phyloP scores from a whole-genome alignment of 2,113 vertebrate species.

The Hypanus sabinus region DNA sequence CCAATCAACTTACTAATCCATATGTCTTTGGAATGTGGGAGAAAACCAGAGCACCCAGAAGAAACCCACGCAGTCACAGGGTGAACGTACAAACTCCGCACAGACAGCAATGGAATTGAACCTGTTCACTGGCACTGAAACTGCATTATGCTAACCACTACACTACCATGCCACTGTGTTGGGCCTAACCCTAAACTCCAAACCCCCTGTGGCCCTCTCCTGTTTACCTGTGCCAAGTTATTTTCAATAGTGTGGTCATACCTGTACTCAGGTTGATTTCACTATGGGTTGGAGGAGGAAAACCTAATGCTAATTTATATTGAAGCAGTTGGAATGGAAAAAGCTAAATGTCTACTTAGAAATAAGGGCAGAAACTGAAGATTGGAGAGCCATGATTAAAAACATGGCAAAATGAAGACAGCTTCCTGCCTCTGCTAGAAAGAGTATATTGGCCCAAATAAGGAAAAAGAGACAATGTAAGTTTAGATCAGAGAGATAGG shows the following conservation, averaged over 20 bases:
- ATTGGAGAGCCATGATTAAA: background rate
- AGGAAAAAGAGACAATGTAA: background rate
- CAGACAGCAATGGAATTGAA: too few relatives aligned
- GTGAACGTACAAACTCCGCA: too few relatives aligned
- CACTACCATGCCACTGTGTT: too few relatives aligned
- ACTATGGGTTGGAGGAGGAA: background rate
- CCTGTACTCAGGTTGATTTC: background rate
- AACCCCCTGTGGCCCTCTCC: too few relatives aligned
- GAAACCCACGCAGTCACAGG: too few relatives aligned
- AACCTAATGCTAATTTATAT: background rate
- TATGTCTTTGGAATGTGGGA: too few relatives aligned
- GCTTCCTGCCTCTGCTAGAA: background rate
- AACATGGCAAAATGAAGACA: background rate
- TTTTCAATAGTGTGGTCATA: background rate
- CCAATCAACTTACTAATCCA: too few relatives aligned
- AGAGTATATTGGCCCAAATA: background rate
- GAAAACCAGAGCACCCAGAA: too few relatives aligned
- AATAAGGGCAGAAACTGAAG: background rate
- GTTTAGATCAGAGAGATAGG: background rate
- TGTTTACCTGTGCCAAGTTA: too few relatives aligned
- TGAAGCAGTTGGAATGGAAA: background rate
- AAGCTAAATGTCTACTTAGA: background rate
- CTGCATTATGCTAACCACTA: too few relatives aligned
- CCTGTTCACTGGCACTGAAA: too few relatives aligned
- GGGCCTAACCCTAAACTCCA: too few relatives aligned